Percentiles rank a stretch among this genome's conserved stretches.
Conservation (phyloP, 2,113 vertebrate species). For the Microcebus griseorufus region DNA sequence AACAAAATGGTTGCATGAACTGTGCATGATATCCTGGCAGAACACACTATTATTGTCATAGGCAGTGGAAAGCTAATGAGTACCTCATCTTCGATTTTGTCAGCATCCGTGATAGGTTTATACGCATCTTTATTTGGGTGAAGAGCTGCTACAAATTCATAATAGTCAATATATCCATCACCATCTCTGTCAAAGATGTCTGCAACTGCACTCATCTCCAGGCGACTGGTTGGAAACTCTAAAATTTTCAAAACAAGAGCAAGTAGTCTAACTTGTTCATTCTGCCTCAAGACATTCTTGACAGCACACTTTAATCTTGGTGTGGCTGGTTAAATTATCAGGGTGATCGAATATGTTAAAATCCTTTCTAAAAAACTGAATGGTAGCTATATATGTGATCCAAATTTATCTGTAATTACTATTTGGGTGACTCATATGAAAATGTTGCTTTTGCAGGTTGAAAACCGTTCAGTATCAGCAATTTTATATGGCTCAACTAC, state of each 20-base stretch:
- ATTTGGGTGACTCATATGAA: background rate
- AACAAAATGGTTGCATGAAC: background rate
- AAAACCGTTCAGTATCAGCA: background rate
- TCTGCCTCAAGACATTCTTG: background rate
- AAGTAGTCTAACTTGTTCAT: background rate
- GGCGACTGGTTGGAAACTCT: constrained; percentile 97
- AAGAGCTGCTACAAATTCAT: constrained; percentile 98
- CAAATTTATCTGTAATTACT: constrained; percentile 18
- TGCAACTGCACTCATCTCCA: constrained; percentile 99
- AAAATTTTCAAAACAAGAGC: background rate
- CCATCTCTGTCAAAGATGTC: constrained; percentile 99
- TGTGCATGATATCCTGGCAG: background rate
- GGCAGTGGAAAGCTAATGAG: background rate
- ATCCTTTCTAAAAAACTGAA: background rate
- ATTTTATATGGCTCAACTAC: background rate
- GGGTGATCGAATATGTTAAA: background rate
- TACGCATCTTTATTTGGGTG: constrained; percentile 99
- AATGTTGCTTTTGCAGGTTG: background rate
- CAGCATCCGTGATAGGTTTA: constrained; percentile 97
- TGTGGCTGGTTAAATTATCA: background rate
- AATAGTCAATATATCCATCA: constrained; percentile 99
- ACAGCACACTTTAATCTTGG: background rate
- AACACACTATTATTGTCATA: background rate
- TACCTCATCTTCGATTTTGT: constrained; percentile 99
- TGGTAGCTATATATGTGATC: background rate